Evolutionary conservation across 2,888 invertebrate species (phyloP), one percentile per base, ranked within the genome.

Genomic region (Eupithecia subfuscata): DNA sequence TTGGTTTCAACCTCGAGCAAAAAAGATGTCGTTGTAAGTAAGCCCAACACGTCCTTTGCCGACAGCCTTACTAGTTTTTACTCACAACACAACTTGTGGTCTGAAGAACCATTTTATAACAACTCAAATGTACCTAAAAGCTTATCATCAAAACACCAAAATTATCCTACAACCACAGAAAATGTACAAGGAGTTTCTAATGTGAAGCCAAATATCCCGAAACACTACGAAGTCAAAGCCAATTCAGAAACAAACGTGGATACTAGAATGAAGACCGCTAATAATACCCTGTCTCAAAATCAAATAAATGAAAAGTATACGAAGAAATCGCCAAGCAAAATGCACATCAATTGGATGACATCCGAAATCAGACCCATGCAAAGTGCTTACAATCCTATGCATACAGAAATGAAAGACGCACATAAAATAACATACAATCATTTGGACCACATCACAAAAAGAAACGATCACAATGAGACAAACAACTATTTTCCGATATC

Each of bases 291-390:
- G 40, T 84, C 85, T 48, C 90, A 89, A 43, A 68, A 68, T 74
- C 88, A 90, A 77, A 81, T 88, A 72, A 79, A 89, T 56, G 94
- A 94, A 75, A 94, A 94, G 79, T 94, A 89, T 82, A 90, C 91
- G 0, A 95, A 95, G 80, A 95, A 94, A 78, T 92, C 92, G 9
- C 92, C 93, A 1, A 92, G 83, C 75, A 95, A 95, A 89, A 94
- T 91, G 91, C 95, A 94, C 78, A 95, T 95, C 48, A 95, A 95
- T 82, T 95, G 95, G 95, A 95, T 95, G 95, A 95, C 95, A 30
- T 95, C 95, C 25, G 95, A 95, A 88, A 90, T 90, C 67, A 90
- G 94, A 78, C 89, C 94, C 22, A 89, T 91, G 84, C 92, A 93
- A 85, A 91, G 86, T 80, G 89, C 87, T 82, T 92, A 88, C 79